These are phyloP conservation scores for Drosophila funebris DNA, from an alignment of 1,140 invertebrate genomes.

Conservation along the genomic window DNA sequence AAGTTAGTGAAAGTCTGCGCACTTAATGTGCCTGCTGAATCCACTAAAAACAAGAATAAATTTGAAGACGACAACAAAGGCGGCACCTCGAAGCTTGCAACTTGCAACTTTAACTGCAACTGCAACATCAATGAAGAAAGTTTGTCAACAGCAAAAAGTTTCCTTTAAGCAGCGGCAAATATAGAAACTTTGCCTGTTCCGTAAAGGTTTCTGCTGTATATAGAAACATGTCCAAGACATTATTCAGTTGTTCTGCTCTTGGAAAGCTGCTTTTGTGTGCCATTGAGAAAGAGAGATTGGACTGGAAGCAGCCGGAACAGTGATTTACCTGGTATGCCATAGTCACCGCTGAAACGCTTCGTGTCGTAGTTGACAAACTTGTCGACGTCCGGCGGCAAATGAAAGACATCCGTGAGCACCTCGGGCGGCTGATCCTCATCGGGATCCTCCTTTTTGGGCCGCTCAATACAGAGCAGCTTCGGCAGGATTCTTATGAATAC, in stretches of 20 bases:
- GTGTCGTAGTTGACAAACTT: slow-evolving; percentile 87
- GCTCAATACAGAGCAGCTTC: slow-evolving; percentile 92
- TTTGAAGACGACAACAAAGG: slow-evolving; percentile 40
- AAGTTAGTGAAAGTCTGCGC: slow-evolving; percentile 37
- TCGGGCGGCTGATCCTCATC: slow-evolving; percentile 88
- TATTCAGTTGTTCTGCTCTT: slow-evolving; percentile 30
- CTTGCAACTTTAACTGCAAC: background rate
- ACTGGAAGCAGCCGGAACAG: background rate
- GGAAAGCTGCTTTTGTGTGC: background rate
- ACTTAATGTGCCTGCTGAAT: slow-evolving; percentile 58
- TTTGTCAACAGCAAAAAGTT: slow-evolving; percentile 63
- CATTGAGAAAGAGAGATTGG: background rate
- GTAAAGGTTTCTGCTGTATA: slow-evolving; percentile 22
- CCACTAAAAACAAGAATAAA: slow-evolving; percentile 76
- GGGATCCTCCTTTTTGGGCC: slow-evolving; percentile 89
- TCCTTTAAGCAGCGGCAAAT: slow-evolving; percentile 38
- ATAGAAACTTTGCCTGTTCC: slow-evolving; percentile 52
- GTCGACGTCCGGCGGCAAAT: slow-evolving; percentile 88
- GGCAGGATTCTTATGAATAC: slow-evolving; percentile 96
- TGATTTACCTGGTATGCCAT: slow-evolving; percentile 87
- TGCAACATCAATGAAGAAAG: slow-evolving; percentile 37
- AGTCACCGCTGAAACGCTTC: slow-evolving; percentile 89
- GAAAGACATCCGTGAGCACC: slow-evolving; percentile 89
- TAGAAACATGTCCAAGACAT: background rate
- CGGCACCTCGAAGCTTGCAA: background rate